Base-by-base conservation (phyloP, 37 sponge, comb jelly and placozoan genomes). In the Hormiphora californensis region DNA sequence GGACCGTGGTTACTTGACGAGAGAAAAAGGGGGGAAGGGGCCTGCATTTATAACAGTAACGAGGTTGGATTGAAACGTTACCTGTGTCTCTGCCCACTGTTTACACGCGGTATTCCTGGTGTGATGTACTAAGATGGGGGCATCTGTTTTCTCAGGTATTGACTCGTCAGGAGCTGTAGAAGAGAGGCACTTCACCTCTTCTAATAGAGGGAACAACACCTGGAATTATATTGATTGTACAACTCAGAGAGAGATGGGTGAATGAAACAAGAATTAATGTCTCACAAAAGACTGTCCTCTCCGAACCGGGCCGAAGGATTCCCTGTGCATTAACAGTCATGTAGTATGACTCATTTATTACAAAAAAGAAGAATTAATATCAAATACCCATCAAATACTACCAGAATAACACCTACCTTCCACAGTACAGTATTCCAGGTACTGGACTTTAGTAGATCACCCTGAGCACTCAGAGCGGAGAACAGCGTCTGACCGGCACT, bases 61-160 rank as follows among this genome's bases (percentile, higher is more conserved):
- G n/a, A n/a, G n/a, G n/a, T n/a, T n/a, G n/a, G n/a, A n/a, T n/a
- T n/a, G n/a, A n/a, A n/a, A n/a, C n/a, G n/a, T 69, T 35, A 43
- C 57, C 40, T 63, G 92, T 17, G 98, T 94, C 89, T 97, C 95
- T 35, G 94, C 98, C 98, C 98, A 97, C 88, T 97, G 98, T 69
- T 97, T 97, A 63, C 91, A 90, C 34, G 89, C 95, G 2, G 98
- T 93, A 91, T 97, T 88, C 30, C 98, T 61, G 17, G 92, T 57
- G 86, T 97, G 95, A 69, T 97, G 98, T 23, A 97, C 92, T 54
- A 97, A 69, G 65, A 94, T 53, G 54, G 90, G 41, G 33, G 92
- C 28, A 27, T 11, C 37, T 1, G 40, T 8, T 27, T 46, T 33
- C 22, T 39, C 49, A 11, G 51, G 44, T 9, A 37, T 39, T 21